Evolutionary conservation across 2,888 invertebrate species (phyloP).

Genomic region (Acrocyrtus sp.): DNA sequence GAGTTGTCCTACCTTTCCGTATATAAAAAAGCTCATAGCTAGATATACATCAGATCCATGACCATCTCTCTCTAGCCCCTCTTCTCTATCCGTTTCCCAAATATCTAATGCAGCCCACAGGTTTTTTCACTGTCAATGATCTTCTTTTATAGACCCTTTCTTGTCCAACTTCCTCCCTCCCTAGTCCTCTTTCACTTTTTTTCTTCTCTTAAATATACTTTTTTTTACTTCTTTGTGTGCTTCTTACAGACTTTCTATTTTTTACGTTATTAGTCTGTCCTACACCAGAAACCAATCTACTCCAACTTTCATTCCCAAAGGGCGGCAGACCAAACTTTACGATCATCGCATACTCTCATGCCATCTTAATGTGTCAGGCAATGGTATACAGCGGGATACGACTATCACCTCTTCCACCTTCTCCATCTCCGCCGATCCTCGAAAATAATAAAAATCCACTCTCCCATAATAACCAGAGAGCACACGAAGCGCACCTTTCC

Average conservation of each 20-base stretch:
- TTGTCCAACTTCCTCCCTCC: too few relatives aligned
- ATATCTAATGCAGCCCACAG: conserved; percentile 47
- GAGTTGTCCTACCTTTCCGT: too few relatives aligned
- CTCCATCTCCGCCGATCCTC: not conserved
- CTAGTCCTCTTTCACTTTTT: conserved; percentile 37
- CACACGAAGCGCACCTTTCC: conserved; percentile 37
- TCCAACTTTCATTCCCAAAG: conserved; percentile 54
- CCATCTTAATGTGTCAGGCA: conserved; percentile 53
- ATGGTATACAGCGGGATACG: conserved; percentile 22
- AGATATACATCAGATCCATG: conserved; percentile 32
- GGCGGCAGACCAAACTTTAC: conserved; percentile 56
- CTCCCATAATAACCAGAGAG: not conserved
- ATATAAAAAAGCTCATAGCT: too few relatives aligned
- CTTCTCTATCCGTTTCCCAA: too few relatives aligned
- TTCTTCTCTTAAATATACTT: conserved; percentile 17
- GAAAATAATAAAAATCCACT: not conserved
- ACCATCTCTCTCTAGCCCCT: not conserved
- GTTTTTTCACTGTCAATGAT: conserved; percentile 33
- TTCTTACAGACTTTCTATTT: conserved; percentile 44
- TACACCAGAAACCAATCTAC: conserved; percentile 53
- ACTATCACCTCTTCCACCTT: not conserved
- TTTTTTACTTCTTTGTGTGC: conserved; percentile 18
- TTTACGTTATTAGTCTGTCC: conserved; percentile 51
- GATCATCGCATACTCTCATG: conserved; percentile 53
- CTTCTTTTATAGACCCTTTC: conserved; percentile 40